Percentiles rank a stretch among this genome's conserved stretches.
phyloP scores from a whole-genome alignment of 2,888 invertebrate species.

The Torymus auratus region DNA sequence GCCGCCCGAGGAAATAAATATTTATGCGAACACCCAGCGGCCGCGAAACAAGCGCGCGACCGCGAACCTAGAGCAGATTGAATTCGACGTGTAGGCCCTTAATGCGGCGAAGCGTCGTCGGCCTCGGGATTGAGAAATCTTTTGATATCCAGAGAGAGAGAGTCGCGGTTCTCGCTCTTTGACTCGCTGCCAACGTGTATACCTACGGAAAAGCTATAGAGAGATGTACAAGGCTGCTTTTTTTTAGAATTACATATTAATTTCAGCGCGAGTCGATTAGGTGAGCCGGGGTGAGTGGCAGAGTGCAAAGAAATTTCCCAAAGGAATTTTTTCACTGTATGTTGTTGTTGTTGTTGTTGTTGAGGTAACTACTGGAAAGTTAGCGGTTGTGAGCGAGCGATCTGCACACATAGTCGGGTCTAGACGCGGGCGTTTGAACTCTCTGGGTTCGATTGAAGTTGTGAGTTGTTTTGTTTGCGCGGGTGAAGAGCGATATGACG shows the following conservation, averaged over 20 bases:
- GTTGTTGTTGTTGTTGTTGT: too few species aligned
- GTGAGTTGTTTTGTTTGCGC: too few species aligned
- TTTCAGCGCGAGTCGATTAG: slow-evolving; percentile 49
- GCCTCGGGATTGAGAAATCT: slow-evolving; percentile 50
- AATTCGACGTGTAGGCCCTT: slow-evolving; percentile 46
- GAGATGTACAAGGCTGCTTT: slow-evolving; percentile 5
- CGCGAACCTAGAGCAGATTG: slow-evolving; percentile 20
- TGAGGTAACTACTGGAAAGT: too few species aligned
- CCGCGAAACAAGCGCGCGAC: slow-evolving; percentile 18
- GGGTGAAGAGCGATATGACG: too few species aligned
- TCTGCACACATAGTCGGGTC: too few species aligned
- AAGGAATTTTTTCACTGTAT: too few species aligned
- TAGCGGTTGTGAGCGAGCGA: too few species aligned
- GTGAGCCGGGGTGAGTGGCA: neutral
- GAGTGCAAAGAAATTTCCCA: neutral
- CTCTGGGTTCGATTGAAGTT: too few species aligned
- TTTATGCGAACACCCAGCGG: slow-evolving; percentile 21
- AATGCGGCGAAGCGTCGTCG: slow-evolving; percentile 49
- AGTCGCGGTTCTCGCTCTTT: slow-evolving; percentile 36
- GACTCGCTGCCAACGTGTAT: slow-evolving; percentile 51
- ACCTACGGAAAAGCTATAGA: neutral
- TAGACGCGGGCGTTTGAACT: too few species aligned
- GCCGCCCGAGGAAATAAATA: slow-evolving; percentile 51
- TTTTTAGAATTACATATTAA: slow-evolving; percentile 50
- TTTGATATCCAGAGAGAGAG: slow-evolving; percentile 46